Percentiles rank a stretch among this genome's conserved stretches.
Evolutionary conservation across 2,888 invertebrate species (phyloP).

Genomic region (Campaea margaritaria): DNA sequence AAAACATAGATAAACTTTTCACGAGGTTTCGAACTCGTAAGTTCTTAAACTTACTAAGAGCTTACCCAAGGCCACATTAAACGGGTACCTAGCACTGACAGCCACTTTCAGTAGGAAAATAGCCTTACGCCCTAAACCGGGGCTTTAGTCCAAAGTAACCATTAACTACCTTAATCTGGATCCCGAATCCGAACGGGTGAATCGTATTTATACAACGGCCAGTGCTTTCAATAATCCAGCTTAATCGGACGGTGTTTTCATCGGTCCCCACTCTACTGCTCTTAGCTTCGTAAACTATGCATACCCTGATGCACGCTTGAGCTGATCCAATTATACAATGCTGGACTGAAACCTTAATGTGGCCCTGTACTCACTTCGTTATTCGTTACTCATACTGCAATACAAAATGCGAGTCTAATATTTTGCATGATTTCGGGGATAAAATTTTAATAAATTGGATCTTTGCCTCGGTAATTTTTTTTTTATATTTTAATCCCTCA

Average conservation of each 20-base stretch:
- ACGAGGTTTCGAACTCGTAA: no score
- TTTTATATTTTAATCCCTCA: no score
- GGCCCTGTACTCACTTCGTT: no score
- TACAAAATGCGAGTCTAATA: no score
- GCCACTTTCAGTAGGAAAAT: conserved; percentile 25
- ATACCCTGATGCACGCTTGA: background rate
- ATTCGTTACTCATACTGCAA: no score
- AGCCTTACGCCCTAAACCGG: conserved; percentile 39
- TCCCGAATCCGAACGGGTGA: conserved; percentile 38
- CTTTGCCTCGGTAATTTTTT: no score
- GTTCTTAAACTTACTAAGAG: conserved; percentile 7
- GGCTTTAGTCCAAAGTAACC: conserved; percentile 42
- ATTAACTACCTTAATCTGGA: conserved; percentile 43
- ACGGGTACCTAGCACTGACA: background rate
- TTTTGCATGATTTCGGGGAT: no score
- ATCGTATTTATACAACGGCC: conserved; percentile 44
- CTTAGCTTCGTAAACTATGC: conserved; percentile 19
- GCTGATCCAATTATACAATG: background rate
- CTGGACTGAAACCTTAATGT: no score
- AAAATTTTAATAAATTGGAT: no score
- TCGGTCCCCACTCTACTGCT: conserved; percentile 13
- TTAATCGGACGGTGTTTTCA: conserved; percentile 36
- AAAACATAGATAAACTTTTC: no score
- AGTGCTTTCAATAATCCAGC: conserved; percentile 35
- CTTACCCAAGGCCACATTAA: background rate